These are phyloP conservation scores for Sphaerodactylus townsendi DNA, from an alignment of 2,113 vertebrate genomes.

Conservation along the genomic window DNA sequence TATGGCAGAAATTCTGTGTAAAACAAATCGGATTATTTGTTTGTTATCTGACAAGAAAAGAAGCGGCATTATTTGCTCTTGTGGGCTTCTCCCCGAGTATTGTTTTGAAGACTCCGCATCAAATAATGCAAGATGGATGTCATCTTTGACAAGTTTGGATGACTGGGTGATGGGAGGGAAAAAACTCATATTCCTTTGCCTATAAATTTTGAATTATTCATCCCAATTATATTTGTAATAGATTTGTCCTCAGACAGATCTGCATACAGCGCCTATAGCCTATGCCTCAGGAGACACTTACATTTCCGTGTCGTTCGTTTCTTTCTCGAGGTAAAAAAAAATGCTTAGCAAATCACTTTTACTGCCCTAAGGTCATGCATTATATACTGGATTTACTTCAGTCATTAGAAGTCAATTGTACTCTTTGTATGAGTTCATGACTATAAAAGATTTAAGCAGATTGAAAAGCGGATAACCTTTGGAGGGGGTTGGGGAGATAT, in stretches of 20 bases:
- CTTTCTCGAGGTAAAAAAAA: slow-evolving; percentile 29
- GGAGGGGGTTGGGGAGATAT: neutral
- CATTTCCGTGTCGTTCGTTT: neutral
- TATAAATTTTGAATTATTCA: slow-evolving; percentile 29
- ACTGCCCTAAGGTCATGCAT: neutral
- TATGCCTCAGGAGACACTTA: slow-evolving; percentile 7
- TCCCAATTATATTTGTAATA: slow-evolving; percentile 16
- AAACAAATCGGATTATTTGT: slow-evolving; percentile 24
- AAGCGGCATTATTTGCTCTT: slow-evolving; percentile 45
- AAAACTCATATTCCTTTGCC: neutral
- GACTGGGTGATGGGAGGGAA: neutral
- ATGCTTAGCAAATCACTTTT: neutral
- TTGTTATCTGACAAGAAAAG: slow-evolving; percentile 33
- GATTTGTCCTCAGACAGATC: neutral
- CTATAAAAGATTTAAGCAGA: neutral
- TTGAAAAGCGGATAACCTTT: neutral
- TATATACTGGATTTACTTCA: slow-evolving; percentile 3
- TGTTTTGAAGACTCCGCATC: slow-evolving; percentile 23
- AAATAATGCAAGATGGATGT: slow-evolving; percentile 28
- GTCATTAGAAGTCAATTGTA: neutral
- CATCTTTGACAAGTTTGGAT: slow-evolving; percentile 38
- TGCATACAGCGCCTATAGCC: neutral
- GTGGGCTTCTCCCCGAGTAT: neutral
- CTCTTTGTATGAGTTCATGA: too few relatives aligned
- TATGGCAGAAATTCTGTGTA: slow-evolving; percentile 1